These are phyloP conservation scores for Trypoxylus dichotomus DNA, from an alignment of 1,140 invertebrate genomes.

Conservation along the genomic window DNA sequence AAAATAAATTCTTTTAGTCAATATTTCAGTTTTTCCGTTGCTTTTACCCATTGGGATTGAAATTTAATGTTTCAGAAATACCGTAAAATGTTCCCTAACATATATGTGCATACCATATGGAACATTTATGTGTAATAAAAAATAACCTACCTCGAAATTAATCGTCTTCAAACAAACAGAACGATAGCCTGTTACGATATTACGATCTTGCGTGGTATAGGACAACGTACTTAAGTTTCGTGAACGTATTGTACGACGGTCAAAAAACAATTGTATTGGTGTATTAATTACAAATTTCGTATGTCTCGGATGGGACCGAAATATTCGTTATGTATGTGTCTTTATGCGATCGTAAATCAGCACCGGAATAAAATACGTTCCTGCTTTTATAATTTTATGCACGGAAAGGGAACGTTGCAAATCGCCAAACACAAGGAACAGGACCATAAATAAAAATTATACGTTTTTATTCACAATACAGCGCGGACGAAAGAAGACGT, in stretches of 20 bases:
- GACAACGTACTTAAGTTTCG: background rate
- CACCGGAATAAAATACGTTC: conserved; percentile 21
- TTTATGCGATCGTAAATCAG: conserved; percentile 29
- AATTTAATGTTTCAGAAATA: too few relatives aligned
- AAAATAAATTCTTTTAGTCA: too few relatives aligned
- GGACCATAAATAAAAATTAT: conserved; percentile 29
- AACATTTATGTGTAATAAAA: too few relatives aligned
- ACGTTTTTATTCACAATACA: conserved; percentile 31
- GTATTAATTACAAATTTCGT: conserved; percentile 27
- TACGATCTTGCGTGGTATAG: too few relatives aligned
- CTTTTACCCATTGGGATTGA: too few relatives aligned
- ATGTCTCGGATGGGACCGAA: background rate
- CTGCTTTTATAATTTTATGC: conserved; percentile 26
- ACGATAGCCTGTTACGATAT: too few relatives aligned
- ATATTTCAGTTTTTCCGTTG: too few relatives aligned
- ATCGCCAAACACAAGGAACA: conserved; percentile 30
- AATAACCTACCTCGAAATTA: too few relatives aligned
- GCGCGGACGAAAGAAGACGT: conserved; percentile 23
- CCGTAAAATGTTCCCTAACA: too few relatives aligned
- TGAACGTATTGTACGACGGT: background rate
- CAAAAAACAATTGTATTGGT: conserved; percentile 9
- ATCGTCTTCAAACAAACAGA: too few relatives aligned
- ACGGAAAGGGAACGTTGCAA: conserved; percentile 24
- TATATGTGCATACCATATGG: too few relatives aligned
- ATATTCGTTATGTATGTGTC: conserved; percentile 5